A percentile compares a stretch with the other conserved stretches of the same genome.
These are phyloP conservation scores for Nymphalis polychloros DNA, from an alignment of 2,888 invertebrate species.

Conservation along the genomic window DNA sequence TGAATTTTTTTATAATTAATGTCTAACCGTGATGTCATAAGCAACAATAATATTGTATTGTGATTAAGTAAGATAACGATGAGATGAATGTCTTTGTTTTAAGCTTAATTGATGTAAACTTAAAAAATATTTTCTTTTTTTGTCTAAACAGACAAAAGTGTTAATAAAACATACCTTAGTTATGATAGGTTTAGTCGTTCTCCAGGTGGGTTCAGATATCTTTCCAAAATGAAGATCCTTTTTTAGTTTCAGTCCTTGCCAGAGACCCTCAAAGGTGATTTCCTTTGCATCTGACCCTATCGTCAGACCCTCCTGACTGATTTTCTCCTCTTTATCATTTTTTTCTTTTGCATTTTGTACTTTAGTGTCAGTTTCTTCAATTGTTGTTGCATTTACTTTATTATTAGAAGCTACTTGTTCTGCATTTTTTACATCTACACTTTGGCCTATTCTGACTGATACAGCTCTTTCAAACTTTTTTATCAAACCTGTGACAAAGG, in stretches of 20 bases:
- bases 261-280: constrained; percentile 64
- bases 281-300: constrained; percentile 62
- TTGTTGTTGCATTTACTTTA: constrained; percentile 46
- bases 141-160: neutral
- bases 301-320: constrained; percentile 47
- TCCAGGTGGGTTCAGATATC: constrained; percentile 70
- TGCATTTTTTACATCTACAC: constrained; percentile 42
- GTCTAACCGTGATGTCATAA: too few species aligned
- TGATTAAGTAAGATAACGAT: too few species aligned
- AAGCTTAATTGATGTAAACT: neutral
- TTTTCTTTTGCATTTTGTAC: constrained; percentile 37
- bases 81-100: neutral
- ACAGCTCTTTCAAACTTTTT: constrained; percentile 63
- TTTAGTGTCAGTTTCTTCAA: constrained; percentile 46
- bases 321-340: constrained; percentile 46
- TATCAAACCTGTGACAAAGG: constrained; percentile 55
- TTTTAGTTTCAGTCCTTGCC: constrained; percentile 68
- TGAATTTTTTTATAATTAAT: too few species aligned
- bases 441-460: constrained; percentile 48
- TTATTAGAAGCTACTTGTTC: constrained; percentile 36
- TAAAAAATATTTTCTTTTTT: neutral
- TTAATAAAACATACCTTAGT: constrained; percentile 57
- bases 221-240: constrained; percentile 71
- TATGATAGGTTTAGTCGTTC: constrained; percentile 61
- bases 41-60: too few species aligned